A percentile compares a stretch with the other conserved stretches of the same genome.
Conservation (phyloP, 35 echinoderm and acorn worm species). For the Apostichopus parvimensis region DNA sequence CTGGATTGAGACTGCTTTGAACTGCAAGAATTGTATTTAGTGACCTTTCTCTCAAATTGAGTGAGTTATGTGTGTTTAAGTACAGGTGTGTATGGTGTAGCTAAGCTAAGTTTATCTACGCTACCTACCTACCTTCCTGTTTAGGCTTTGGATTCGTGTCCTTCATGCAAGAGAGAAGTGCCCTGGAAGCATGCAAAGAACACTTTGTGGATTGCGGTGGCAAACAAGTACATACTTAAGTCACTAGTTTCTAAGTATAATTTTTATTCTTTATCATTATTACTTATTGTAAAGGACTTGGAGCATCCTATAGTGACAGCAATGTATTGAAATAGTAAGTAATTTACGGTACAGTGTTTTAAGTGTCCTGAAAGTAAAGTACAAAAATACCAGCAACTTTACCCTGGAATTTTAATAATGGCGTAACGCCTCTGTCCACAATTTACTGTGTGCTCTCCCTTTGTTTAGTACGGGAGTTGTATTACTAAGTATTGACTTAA, state of each 20-base stretch:
- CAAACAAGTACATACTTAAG: conserved; percentile 49
- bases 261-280: conserved; percentile 25
- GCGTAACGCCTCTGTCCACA: too few species aligned
- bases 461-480: too few species aligned
- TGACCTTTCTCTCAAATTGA: too few species aligned
- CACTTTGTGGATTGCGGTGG: conserved; percentile 49
- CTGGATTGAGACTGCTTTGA: too few species aligned
- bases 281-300: conserved; percentile 24
- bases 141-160: conserved; percentile 55
- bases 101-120: conserved; percentile 14
- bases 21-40: too few species aligned
- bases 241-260: conserved; percentile 49
- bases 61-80: not conserved
- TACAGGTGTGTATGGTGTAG: not conserved
- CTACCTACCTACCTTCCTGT: conserved; percentile 38
- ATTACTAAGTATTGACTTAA: not conserved
- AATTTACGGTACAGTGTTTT: too few species aligned
- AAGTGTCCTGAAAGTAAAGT: too few species aligned
- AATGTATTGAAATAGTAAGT: conserved; percentile 1
- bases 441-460: too few species aligned
- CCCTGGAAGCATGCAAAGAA: conserved; percentile 29
- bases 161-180: conserved; percentile 25
- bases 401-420: too few species aligned
- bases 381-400: too few species aligned
- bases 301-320: conserved; percentile 37